Percentiles rank a stretch among this genome's conserved stretches.
These are phyloP conservation scores for Lamellibrachia satsuma DNA, from an alignment of 2,888 invertebrate genomes.

Conservation along the genomic window DNA sequence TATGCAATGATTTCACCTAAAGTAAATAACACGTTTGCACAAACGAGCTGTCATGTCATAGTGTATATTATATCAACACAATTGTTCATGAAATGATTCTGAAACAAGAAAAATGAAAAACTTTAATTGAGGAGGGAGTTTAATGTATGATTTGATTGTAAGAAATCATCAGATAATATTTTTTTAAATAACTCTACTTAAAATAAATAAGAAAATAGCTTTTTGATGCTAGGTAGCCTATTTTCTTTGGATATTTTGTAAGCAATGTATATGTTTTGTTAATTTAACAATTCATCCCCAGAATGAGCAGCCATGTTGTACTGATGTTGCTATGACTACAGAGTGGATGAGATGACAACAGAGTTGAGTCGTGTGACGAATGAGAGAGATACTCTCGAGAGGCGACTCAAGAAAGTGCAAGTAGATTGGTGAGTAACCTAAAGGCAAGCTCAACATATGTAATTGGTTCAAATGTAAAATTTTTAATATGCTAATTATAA, in stretches of 20 bases:
- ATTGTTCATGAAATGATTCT: too few relatives aligned
- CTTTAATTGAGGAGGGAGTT: too few relatives aligned
- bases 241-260: background rate
- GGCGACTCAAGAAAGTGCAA: conserved; percentile 12
- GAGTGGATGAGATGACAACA: background rate
- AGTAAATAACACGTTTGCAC: too few relatives aligned
- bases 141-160: background rate
- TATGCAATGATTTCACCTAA: too few relatives aligned
- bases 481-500: too few relatives aligned
- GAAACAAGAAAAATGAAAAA: too few relatives aligned
- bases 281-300: too few relatives aligned
- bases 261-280: background rate
- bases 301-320: background rate
- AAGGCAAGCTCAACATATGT: background rate
- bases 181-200: background rate
- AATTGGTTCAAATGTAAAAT: too few relatives aligned
- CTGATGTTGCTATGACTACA: background rate
- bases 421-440: background rate
- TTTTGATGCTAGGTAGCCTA: background rate
- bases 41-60: too few relatives aligned
- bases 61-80: too few relatives aligned
- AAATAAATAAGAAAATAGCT: background rate
- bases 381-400: background rate
- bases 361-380: background rate
- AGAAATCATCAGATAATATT: background rate